Base-by-base conservation (phyloP, 2,113 vertebrate species). In the Seriola dumerili region DNA sequence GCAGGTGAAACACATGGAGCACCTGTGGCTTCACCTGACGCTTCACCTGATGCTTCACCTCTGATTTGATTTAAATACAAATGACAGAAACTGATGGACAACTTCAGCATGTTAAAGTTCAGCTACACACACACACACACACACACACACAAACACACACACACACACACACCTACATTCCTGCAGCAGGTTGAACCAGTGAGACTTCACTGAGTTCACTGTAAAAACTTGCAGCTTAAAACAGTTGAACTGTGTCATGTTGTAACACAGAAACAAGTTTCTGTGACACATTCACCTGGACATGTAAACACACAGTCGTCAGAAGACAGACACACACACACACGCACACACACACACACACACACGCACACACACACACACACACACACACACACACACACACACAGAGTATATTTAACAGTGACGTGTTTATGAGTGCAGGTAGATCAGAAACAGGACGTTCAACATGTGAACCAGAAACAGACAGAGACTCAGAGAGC, bases 151-250 rank as follows among this genome's bases (percentile, higher is more conserved):
- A 65, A 38, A 55, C 38, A 44, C 62, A 62, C 78, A 76, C 55
- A 69, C 42, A 52, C 57, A 25, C 55, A 61, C 80, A 64, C 76
- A 1, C 72, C 9, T 21, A 42, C 68, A 91, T 85, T 85, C 85
- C 70, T 58, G 19, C 50, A 78, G 38, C 84, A 68, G 84, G 84
- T 76, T 74, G 29, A 61, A 72, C 85, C 2, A 11, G 83, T 78
- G 55, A 54, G 3, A 21, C 65, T 48, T 68, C 29, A 10, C 61
- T 67, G 21, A n/a, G 5, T 63, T 58, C 52, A 73, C 88, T 82
- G 63, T 80, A 87, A 82, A 78, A 86, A 61, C 21, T 1, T 19
- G 12, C 4, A 8, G 9, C 63, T 40, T 68, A 10, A 72, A 79
- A 68, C 78, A 63, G 9, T 25, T 81, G 72, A 70, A 12, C 44